phyloP scores from a whole-genome alignment of 2,797 vertebrate genomes.

The Pteronotus mesoamericanus region DNA sequence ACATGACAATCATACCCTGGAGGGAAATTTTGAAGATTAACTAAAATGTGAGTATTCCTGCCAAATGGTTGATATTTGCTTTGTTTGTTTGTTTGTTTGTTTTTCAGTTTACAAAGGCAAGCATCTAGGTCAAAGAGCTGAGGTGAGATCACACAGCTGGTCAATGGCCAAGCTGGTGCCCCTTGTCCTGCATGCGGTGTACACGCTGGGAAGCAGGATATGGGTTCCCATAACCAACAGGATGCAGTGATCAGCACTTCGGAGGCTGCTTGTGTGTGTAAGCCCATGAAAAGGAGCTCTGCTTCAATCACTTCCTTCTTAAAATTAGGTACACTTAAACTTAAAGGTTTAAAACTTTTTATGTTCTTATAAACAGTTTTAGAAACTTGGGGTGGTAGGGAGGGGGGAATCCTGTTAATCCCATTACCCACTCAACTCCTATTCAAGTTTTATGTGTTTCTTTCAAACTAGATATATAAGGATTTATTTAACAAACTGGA shows the following conservation, averaged over 20 bases:
- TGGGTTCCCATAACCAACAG: not conserved
- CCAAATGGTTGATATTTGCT: not conserved
- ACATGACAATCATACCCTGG: not conserved
- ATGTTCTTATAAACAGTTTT: not conserved
- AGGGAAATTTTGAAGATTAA: not conserved
- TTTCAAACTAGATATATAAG: not conserved
- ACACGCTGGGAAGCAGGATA: not conserved
- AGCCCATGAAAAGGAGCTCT: not conserved
- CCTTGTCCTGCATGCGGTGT: accelerated
- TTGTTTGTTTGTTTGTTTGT: not conserved
- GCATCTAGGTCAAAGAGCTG: not conserved
- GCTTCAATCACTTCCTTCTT: not conserved
- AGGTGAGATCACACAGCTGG: not conserved
- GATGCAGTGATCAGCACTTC: not conserved
- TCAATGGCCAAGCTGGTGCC: no score
- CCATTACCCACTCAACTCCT: not conserved
- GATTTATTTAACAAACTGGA: not conserved
- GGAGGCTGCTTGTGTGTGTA: not conserved
- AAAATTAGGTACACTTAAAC: not conserved
- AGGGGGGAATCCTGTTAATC: not conserved
- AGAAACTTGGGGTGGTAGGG: not conserved
- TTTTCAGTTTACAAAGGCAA: not conserved
- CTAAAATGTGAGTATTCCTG: not conserved
- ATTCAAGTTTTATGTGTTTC: not conserved
- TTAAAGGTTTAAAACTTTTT: not conserved